These are phyloP conservation scores for Trissolcus japonicus DNA, from an alignment of 2,888 invertebrate species.

Conservation along the genomic window DNA sequence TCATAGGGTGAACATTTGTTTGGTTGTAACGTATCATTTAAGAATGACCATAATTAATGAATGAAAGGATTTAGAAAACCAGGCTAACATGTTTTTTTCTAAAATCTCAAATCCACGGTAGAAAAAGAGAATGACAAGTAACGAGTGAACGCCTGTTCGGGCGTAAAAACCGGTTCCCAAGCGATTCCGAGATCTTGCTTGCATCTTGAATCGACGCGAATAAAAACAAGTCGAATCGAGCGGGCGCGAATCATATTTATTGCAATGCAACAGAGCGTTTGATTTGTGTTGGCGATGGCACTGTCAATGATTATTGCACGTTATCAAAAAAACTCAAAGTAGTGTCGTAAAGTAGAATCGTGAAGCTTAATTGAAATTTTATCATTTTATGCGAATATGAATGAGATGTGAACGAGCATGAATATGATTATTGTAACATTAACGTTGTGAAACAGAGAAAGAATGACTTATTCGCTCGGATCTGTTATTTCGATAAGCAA, in stretches of 20 bases:
- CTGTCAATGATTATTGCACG: conserved; percentile 45
- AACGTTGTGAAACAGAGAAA: conserved; percentile 40
- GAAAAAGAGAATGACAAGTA: conserved; percentile 36
- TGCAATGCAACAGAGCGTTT: conserved; percentile 41
- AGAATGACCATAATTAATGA: no score
- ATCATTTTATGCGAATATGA: conserved; percentile 49
- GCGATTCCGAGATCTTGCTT: conserved; percentile 47
- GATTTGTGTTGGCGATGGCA: conserved; percentile 31
- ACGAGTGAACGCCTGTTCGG: conserved; percentile 22
- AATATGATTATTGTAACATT: conserved; percentile 51
- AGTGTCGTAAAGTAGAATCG: conserved; percentile 36
- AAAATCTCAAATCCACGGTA: conserved; percentile 24
- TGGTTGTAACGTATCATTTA: no score
- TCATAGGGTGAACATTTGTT: no score
- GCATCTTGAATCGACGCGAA: conserved; percentile 46
- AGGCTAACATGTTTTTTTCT: background rate
- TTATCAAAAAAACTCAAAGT: conserved; percentile 27
- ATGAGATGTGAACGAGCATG: conserved; percentile 38
- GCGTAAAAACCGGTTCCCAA: conserved; percentile 48
- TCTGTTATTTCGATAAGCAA: conserved; percentile 18
- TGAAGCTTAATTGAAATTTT: conserved; percentile 51
- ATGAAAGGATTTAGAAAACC: no score
- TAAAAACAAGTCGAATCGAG: conserved; percentile 41
- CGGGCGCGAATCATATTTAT: conserved; percentile 54
- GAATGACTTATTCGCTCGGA: conserved; percentile 34